These are phyloP conservation scores for Nesospiza acunhae DNA, from an alignment of 2,113 vertebrate genomes.

Conservation along the genomic window DNA sequence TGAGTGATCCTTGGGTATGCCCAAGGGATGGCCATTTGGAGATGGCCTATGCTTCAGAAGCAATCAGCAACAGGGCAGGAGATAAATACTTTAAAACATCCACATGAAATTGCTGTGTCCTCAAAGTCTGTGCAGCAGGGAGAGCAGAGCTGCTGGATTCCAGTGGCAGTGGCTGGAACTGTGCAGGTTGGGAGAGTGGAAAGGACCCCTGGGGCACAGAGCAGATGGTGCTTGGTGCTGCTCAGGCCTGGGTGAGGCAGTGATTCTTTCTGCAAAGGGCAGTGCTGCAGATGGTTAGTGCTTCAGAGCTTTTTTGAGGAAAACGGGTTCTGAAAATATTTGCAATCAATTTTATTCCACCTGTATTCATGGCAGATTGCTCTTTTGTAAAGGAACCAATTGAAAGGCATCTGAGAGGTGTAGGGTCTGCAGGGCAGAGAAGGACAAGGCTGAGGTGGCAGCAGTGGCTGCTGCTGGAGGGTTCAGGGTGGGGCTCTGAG, in stretches of 20 bases:
- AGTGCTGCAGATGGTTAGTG: background rate
- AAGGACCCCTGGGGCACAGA: background rate
- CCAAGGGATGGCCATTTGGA: background rate
- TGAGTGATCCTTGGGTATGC: rapidly evolving
- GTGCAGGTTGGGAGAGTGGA: background rate
- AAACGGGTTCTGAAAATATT: background rate
- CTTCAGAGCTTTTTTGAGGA: background rate
- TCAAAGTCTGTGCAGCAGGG: rapidly evolving
- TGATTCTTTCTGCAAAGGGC: background rate
- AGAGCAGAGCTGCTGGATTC: background rate
- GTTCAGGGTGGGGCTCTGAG: background rate
- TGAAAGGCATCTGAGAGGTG: background rate
- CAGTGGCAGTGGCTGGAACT: background rate
- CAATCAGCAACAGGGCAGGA: background rate
- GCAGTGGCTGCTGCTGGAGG: background rate
- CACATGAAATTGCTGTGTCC: background rate
- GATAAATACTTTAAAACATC: background rate
- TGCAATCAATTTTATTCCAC: background rate
- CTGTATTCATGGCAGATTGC: background rate
- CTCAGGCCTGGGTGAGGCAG: background rate
- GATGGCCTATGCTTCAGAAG: background rate
- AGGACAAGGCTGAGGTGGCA: background rate
- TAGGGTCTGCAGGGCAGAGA: background rate
- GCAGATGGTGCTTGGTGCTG: background rate
- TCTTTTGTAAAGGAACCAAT: background rate